Evolutionary conservation across 2,888 invertebrate species (phyloP).

Genomic region (Thereva nobilitata): DNA sequence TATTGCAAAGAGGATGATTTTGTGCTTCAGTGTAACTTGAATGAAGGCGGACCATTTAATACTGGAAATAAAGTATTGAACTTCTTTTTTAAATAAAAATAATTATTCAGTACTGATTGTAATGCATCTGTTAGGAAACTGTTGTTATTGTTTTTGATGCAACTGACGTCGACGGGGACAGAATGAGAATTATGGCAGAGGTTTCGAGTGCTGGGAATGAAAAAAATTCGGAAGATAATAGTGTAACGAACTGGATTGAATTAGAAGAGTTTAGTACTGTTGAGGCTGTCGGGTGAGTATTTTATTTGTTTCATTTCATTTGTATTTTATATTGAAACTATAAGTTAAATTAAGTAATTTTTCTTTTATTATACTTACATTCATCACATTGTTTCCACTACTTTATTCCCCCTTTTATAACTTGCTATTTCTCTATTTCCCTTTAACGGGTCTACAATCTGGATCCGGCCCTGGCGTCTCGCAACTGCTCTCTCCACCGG

Average conservation of each 20-base stretch:
- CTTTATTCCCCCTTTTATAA: too few species aligned
- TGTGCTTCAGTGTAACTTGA: constrained; percentile 53
- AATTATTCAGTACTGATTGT: background rate
- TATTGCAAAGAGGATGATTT: constrained; percentile 49
- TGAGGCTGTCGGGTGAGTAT: constrained; percentile 54
- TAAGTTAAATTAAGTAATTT: too few species aligned
- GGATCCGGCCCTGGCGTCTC: too few species aligned
- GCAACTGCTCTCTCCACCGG: too few species aligned
- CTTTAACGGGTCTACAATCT: too few species aligned
- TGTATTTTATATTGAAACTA: too few species aligned
- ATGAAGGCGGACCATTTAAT: constrained; percentile 51
- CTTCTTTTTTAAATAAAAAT: too few species aligned
- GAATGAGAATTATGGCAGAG: constrained; percentile 51
- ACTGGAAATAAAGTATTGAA: constrained; percentile 43
- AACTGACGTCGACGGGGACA: constrained; percentile 50
- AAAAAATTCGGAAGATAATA: constrained; percentile 50
- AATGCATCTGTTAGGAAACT: constrained; percentile 42
- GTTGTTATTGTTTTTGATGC: constrained; percentile 54
- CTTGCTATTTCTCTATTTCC: too few species aligned
- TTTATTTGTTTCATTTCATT: too few species aligned
- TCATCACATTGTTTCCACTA: too few species aligned
- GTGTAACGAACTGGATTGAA: constrained; percentile 48
- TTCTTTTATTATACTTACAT: too few species aligned
- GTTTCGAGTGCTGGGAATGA: constrained; percentile 57
- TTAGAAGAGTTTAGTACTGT: constrained; percentile 55